A percentile compares a stretch with the other conserved stretches of the same genome.
Evolutionary conservation across 2,797 vertebrate species (phyloP).

Genomic region (Capromys pilorides): DNA sequence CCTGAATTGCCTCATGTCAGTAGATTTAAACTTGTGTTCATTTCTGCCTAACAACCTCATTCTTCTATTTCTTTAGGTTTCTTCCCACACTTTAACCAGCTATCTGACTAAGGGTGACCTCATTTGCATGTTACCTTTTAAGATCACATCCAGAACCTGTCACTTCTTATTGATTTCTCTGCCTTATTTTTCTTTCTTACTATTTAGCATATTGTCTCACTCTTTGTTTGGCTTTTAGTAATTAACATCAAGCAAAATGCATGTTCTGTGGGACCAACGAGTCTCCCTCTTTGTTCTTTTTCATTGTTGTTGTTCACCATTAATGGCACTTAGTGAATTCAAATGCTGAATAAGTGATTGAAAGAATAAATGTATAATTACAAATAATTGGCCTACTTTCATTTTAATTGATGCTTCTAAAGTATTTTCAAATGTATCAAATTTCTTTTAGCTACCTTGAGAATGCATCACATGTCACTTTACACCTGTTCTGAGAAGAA

Average conservation of each 20-base stretch:
- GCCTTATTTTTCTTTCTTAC: not conserved
- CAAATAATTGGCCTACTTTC: not conserved
- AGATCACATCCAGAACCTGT: not conserved
- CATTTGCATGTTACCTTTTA: not conserved
- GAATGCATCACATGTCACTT: not conserved
- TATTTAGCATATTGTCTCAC: not conserved
- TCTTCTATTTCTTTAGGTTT: not conserved
- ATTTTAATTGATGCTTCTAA: constrained; percentile 5
- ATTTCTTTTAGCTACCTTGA: not conserved
- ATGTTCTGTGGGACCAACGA: not conserved
- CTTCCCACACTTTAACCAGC: not conserved
- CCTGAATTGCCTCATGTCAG: not conserved
- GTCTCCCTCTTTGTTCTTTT: not conserved
- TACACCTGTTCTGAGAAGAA: constrained; percentile 57
- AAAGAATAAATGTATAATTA: constrained; percentile 22
- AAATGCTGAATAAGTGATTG: not conserved
- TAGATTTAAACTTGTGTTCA: not conserved
- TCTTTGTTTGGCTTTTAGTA: not conserved
- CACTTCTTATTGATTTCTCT: not conserved
- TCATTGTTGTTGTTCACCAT: not conserved
- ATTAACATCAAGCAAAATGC: not conserved
- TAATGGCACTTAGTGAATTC: not conserved
- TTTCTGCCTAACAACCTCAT: not conserved
- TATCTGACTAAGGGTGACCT: not conserved
- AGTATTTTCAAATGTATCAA: not conserved